A percentile compares a stretch with the other conserved stretches of the same genome.
phyloP scores from a whole-genome alignment of 2,888 invertebrate genomes.

The Hypercompe scribonia region DNA sequence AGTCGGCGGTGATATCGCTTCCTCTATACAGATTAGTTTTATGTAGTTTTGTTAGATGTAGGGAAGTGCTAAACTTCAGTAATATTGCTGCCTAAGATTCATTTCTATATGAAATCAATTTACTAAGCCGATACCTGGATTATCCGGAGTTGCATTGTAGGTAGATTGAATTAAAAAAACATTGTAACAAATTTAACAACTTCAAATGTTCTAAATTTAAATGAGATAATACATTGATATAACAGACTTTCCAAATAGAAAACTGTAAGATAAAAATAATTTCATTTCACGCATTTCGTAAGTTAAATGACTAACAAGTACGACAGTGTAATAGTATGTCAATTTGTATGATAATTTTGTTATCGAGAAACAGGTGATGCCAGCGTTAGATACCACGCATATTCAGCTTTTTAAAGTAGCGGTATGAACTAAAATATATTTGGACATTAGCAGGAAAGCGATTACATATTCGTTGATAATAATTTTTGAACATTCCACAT shows the following conservation, averaged over 20 bases:
- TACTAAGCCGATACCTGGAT: neutral
- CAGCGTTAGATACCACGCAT: neutral
- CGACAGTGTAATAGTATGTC: neutral
- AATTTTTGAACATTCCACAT: neutral
- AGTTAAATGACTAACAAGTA: neutral
- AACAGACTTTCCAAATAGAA: neutral
- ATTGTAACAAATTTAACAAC: neutral
- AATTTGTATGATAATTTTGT: neutral
- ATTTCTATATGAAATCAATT: neutral
- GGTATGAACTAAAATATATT: neutral
- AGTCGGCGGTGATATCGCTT: neutral
- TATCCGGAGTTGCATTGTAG: no score
- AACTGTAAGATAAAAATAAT: neutral
- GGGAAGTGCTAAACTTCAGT: neutral
- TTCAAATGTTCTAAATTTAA: neutral
- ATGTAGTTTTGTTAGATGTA: neutral
- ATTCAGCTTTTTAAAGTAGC: neutral
- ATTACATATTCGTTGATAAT: neutral
- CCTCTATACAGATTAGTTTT: no score
- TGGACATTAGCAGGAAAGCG: neutral
- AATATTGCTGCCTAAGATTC: neutral
- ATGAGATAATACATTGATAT: neutral
- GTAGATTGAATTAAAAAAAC: neutral
- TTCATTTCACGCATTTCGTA: neutral
- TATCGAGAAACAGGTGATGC: neutral